Evolutionary conservation across 1,140 invertebrate genomes (phyloP).

Genomic region (Papilio dardanus): DNA sequence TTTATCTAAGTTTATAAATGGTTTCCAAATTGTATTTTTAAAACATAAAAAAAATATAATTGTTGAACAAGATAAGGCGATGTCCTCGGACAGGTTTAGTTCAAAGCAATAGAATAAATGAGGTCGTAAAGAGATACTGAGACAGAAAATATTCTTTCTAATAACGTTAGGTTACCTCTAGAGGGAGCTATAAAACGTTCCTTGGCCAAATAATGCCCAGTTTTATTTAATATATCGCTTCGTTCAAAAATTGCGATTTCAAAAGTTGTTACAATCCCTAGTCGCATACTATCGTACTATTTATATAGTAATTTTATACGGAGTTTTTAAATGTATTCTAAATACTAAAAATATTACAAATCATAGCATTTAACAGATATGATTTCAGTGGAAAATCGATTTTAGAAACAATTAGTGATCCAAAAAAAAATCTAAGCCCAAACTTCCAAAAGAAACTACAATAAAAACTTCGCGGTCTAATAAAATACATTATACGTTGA

Average conservation of each 20-base stretch:
- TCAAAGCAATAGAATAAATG: constrained; percentile 17
- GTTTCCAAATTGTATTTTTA: not conserved
- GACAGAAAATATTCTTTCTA: constrained; percentile 23
- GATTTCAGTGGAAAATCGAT: no score
- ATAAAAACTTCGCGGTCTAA: constrained; percentile 7
- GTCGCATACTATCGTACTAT: not conserved
- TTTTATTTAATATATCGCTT: constrained; percentile 8
- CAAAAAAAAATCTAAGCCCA: not conserved
- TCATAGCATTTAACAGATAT: no score
- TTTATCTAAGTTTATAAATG: not conserved
- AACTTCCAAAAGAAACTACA: not conserved
- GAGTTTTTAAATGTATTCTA: no score
- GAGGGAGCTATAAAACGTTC: constrained; percentile 7
- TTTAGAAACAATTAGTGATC: no score
- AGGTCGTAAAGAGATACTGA: constrained; percentile 17
- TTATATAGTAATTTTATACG: not conserved
- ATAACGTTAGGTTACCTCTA: constrained; percentile 5
- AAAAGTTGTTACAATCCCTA: not conserved
- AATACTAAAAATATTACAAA: no score
- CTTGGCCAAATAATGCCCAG: constrained; percentile 7
- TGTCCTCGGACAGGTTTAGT: constrained; percentile 18
- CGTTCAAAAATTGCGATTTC: not conserved
- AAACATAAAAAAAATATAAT: not conserved
- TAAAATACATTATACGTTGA: constrained; percentile 11
- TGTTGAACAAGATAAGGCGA: not conserved